Conservation (phyloP, 2,113 vertebrate species). For the Lota lota region DNA sequence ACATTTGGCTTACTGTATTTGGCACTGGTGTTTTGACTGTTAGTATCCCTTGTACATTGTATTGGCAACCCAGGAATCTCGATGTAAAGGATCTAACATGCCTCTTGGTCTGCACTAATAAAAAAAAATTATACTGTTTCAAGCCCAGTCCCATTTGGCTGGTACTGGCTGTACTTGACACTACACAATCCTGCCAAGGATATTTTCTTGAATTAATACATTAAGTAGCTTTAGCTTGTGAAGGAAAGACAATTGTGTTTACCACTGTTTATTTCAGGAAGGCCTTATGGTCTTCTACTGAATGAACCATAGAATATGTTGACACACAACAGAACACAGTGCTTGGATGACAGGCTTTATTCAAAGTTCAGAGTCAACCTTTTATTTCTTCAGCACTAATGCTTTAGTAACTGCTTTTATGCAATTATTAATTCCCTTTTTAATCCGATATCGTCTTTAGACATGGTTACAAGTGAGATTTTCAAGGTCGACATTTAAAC, state of each 20-base stretch:
- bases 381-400: constrained; percentile 44
- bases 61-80: constrained; percentile 38
- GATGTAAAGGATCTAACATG: constrained; percentile 30
- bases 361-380: constrained; percentile 50
- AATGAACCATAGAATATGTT: background rate
- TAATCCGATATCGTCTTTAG: constrained; percentile 45
- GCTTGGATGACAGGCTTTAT: constrained; percentile 51
- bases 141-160: no score
- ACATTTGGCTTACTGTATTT: no score
- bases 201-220: no score
- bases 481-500: constrained; percentile 27
- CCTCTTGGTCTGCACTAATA: constrained; percentile 43
- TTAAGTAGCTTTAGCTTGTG: no score
- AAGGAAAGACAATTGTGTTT: no score
- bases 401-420: constrained; percentile 38
- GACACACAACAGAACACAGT: constrained; percentile 21
- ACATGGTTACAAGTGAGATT: constrained; percentile 30
- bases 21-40: constrained; percentile 12
- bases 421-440: constrained; percentile 63
- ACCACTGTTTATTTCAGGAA: no score
- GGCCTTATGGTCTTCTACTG: background rate
- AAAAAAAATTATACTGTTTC: constrained; percentile 27
- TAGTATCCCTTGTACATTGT: constrained; percentile 34
- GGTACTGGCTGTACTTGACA: no score
- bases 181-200: no score